Evolutionary conservation across 2,113 vertebrate species (phyloP).

Genomic region (Stegostoma tigrinum): DNA sequence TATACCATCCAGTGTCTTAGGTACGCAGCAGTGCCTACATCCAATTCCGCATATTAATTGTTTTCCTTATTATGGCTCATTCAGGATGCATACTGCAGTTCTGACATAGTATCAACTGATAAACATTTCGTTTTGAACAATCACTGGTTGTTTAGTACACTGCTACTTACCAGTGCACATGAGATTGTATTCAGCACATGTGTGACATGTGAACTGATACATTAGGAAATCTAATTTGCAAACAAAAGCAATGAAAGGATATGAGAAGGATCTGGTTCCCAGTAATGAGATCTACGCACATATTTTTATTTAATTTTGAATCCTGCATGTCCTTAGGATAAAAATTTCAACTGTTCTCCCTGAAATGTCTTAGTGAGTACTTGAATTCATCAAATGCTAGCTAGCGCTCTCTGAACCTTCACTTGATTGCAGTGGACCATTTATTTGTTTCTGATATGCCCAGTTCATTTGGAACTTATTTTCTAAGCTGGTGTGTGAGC

Average conservation of each 20-base stretch:
- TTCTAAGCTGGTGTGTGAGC: background rate
- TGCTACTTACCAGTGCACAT: background rate
- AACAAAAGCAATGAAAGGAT: background rate
- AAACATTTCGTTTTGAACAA: background rate
- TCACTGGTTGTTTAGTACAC: background rate
- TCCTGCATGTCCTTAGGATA: background rate
- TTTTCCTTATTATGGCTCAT: background rate
- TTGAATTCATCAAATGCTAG: background rate
- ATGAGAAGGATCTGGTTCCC: background rate
- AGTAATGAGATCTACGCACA: background rate
- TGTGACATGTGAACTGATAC: background rate
- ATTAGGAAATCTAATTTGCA: background rate
- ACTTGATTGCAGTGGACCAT: background rate
- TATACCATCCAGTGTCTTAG: background rate
- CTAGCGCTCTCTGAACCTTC: background rate
- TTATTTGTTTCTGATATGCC: background rate
- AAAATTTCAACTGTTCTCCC: background rate
- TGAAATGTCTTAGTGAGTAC: background rate
- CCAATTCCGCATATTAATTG: background rate
- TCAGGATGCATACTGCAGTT: background rate
- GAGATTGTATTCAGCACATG: background rate
- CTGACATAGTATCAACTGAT: background rate
- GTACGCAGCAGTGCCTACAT: background rate
- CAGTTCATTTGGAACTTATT: background rate
- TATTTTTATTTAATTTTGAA: background rate